These are phyloP conservation scores for Pomacea canaliculata DNA, from an alignment of 2,888 invertebrate species.

Conservation along the genomic window DNA sequence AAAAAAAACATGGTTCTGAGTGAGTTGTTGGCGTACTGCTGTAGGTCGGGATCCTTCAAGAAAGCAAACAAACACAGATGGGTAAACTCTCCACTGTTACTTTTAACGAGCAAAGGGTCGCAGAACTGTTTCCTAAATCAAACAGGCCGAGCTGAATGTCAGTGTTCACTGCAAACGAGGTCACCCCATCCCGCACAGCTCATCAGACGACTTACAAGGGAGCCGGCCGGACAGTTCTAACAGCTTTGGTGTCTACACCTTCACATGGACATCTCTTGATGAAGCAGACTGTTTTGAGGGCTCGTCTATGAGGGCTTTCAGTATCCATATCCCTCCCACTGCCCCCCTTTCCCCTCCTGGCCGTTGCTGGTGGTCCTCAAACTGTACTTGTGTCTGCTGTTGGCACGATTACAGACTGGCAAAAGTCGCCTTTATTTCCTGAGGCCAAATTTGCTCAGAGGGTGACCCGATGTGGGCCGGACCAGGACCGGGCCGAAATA, in stretches of 20 bases:
- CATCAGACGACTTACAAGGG: not conserved
- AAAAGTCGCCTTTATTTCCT: conserved; percentile 1
- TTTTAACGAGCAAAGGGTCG: not conserved
- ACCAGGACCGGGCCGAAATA: not conserved
- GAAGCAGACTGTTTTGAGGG: too few species aligned
- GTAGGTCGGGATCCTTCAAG: too few species aligned
- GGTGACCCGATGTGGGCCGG: not conserved
- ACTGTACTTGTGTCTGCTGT: not conserved
- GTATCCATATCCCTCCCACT: too few species aligned
- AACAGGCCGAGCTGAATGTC: not conserved
- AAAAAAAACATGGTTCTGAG: too few species aligned
- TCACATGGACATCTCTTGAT: too few species aligned
- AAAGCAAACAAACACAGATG: not conserved
- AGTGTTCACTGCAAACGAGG: not conserved
- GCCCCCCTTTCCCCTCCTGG: too few species aligned
- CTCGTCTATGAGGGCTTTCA: too few species aligned
- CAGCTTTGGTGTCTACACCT: too few species aligned
- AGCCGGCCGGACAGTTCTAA: too few species aligned
- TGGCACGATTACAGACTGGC: conserved; percentile 1
- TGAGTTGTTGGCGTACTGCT: too few species aligned
- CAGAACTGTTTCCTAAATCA: conserved; percentile 3
- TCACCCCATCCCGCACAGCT: not conserved
- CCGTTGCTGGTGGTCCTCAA: too few species aligned
- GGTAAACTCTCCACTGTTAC: not conserved
- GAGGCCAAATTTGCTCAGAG: conserved; percentile 1